These are phyloP conservation scores for Sphenopsis melanotis DNA, from an alignment of 2,797 vertebrate genomes.

Conservation along the genomic window DNA sequence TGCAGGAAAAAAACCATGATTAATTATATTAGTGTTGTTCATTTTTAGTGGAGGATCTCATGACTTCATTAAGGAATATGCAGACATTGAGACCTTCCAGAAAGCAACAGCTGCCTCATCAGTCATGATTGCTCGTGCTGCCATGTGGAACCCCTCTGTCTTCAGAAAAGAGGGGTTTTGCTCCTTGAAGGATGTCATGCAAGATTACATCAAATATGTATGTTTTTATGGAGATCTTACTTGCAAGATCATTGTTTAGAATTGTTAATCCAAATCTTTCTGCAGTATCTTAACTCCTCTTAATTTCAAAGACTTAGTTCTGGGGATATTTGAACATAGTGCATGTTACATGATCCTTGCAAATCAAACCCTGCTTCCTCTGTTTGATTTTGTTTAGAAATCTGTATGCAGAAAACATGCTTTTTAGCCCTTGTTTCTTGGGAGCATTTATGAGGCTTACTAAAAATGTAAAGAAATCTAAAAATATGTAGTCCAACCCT, in stretches of 20 bases:
- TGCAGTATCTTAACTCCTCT: not conserved
- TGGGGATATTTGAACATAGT: not conserved
- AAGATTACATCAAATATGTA: conserved; percentile 91
- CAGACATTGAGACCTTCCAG: conserved; percentile 73
- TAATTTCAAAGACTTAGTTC: not conserved
- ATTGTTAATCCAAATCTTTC: not conserved
- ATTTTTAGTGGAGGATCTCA: conserved; percentile 80
- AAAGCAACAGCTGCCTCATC: conserved; percentile 82
- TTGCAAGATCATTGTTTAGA: not conserved
- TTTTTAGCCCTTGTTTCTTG: not conserved
- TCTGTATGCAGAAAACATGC: not conserved
- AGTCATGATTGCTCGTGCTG: conserved; percentile 92
- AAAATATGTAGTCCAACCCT: not conserved
- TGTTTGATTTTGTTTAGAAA: not conserved
- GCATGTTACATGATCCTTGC: not conserved
- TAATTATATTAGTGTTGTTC: not conserved
- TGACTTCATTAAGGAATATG: conserved; percentile 75
- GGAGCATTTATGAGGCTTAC: not conserved
- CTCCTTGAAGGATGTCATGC: conserved; percentile 86
- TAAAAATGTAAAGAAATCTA: not conserved
- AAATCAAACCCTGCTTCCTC: not conserved
- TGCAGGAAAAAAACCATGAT: not conserved
- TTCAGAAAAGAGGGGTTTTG: conserved; percentile 83
- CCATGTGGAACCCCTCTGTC: conserved; percentile 97
- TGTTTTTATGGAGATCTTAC: conserved; percentile 13